Evolutionary conservation across 2,888 invertebrate species (phyloP).

Genomic region (Gonocerus acuteangulatus): DNA sequence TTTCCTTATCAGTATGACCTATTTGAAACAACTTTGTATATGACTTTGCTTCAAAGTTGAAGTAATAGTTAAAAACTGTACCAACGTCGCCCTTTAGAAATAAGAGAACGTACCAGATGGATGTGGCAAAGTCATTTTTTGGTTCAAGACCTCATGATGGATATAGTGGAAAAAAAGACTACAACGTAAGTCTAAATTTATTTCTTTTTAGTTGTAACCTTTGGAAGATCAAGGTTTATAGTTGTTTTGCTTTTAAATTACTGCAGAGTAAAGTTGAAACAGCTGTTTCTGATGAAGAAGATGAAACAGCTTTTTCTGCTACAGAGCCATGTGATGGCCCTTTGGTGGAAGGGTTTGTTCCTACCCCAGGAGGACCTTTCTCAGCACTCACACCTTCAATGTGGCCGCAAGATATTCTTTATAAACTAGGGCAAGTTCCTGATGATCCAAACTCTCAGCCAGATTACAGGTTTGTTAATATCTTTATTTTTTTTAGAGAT

Average conservation of each 20-base stretch:
- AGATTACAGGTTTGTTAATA: conserved; percentile 53
- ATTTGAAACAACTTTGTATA: too few relatives aligned
- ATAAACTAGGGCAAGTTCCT: conserved; percentile 66
- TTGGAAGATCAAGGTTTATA: conserved; percentile 8
- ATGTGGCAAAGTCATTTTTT: conserved; percentile 86
- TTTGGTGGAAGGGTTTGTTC: conserved; percentile 59
- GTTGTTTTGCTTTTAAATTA: not conserved
- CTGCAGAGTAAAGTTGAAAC: conserved; percentile 67
- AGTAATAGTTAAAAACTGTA: too few relatives aligned
- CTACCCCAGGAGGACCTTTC: conserved; percentile 82
- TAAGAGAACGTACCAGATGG: conserved; percentile 58
- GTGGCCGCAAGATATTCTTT: conserved; percentile 92
- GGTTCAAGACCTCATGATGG: conserved; percentile 79
- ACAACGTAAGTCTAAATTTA: conserved; percentile 54
- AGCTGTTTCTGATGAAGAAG: conserved; percentile 67
- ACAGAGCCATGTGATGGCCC: conserved; percentile 59
- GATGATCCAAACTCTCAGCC: conserved; percentile 65
- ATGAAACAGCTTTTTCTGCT: conserved; percentile 47
- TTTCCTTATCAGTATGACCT: too few relatives aligned
- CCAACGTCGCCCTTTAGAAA: too few relatives aligned
- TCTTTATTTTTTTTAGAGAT: conserved; percentile 2
- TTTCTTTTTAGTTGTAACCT: not conserved
- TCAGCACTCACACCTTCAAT: conserved; percentile 90
- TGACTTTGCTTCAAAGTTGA: too few relatives aligned
- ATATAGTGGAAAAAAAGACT: conserved; percentile 79